A percentile compares a stretch with the other conserved stretches of the same genome.
These are phyloP conservation scores for Muntiacus reevesi DNA, from an alignment of 2,113 vertebrate species.

Conservation along the genomic window DNA sequence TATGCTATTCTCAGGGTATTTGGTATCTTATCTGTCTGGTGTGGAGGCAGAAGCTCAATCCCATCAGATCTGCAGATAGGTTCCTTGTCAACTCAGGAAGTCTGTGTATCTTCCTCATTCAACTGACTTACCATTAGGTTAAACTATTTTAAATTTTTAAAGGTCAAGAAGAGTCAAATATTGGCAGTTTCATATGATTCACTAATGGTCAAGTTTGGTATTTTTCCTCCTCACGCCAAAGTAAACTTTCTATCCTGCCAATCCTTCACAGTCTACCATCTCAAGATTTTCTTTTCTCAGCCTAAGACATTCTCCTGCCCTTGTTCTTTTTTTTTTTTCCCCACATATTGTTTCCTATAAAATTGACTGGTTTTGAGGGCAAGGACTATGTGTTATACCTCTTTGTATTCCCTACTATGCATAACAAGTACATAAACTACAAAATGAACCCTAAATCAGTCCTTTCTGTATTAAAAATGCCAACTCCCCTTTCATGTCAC, in stretches of 20 bases:
- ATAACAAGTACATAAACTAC: neutral
- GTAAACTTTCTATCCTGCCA: neutral
- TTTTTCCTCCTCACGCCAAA: neutral
- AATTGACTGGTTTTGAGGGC: neutral
- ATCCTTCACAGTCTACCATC: neutral
- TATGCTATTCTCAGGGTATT: neutral
- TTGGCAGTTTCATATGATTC: neutral
- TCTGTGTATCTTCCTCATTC: neutral
- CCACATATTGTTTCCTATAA: neutral
- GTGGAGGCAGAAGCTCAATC: neutral
- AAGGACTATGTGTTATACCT: neutral
- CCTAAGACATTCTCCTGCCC: neutral
- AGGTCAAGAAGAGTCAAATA: neutral
- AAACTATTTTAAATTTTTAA: neutral
- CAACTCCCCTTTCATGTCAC: neutral
- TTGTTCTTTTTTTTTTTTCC: neutral
- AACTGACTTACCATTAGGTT: neutral
- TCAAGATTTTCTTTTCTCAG: neutral
- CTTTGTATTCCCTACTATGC: neutral
- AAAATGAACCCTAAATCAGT: neutral
- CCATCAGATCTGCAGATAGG: neutral
- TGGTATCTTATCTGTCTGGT: neutral
- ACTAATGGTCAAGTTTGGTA: neutral
- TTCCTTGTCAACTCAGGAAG: neutral
- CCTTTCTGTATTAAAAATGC: neutral